These are phyloP conservation scores for Nemotelus nigrinus DNA, from an alignment of 2,888 invertebrate species.

Conservation along the genomic window DNA sequence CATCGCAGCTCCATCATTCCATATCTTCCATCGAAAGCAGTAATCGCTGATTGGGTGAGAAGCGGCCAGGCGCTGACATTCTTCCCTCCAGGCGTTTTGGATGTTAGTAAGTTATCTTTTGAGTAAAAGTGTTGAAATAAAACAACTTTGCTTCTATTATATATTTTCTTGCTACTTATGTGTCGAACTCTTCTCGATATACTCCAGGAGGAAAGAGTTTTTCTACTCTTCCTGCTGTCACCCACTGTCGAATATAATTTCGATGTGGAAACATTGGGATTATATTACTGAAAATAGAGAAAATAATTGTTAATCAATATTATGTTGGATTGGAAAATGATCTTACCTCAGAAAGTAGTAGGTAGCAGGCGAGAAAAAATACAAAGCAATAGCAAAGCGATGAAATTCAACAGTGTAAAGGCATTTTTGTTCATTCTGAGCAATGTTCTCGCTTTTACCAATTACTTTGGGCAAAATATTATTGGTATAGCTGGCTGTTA, in stretches of 20 bases:
- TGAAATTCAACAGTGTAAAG: slow-evolving; percentile 42
- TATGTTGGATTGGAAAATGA: neutral
- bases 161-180: neutral
- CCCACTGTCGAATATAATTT: slow-evolving; percentile 39
- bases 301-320: neutral
- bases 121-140: neutral
- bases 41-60: slow-evolving; percentile 42
- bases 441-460: neutral
- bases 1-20: slow-evolving; percentile 45
- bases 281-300: slow-evolving; percentile 31
- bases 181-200: slow-evolving; percentile 26
- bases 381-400: slow-evolving; percentile 45
- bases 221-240: slow-evolving; percentile 37
- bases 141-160: neutral
- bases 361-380: slow-evolving; percentile 42
- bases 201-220: slow-evolving; percentile 45
- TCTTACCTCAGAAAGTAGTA: slow-evolving; percentile 40
- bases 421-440: neutral
- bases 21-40: slow-evolving; percentile 36
- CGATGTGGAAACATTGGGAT: slow-evolving; percentile 44
- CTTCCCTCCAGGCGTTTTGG: slow-evolving; percentile 41
- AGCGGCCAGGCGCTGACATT: slow-evolving; percentile 42
- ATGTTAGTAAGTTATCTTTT: neutral
- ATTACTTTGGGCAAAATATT: too few species aligned
- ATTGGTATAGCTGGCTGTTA: too few species aligned